Evolutionary conservation across 2,113 vertebrate genomes (phyloP).

Genomic region (Heptranchias perlo): DNA sequence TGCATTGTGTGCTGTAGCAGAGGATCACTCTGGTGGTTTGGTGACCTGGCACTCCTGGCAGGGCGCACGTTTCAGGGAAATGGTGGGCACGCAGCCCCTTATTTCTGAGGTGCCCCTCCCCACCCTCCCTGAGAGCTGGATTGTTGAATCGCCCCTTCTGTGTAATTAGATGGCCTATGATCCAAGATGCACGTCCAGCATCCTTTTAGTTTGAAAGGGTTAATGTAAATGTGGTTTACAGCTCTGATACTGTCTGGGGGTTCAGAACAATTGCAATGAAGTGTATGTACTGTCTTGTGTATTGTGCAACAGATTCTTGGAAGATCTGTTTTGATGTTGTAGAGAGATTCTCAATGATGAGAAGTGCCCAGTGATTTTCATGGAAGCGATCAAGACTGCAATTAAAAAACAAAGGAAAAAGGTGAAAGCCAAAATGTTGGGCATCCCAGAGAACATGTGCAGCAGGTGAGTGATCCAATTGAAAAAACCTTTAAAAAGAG

Average conservation of each 20-base stretch:
- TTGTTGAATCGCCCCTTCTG: not conserved
- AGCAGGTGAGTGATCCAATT: constrained; percentile 64
- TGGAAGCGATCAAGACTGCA: constrained; percentile 74
- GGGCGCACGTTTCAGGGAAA: not conserved
- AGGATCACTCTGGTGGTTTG: not conserved
- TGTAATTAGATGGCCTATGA: not conserved
- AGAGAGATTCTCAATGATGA: constrained; percentile 87
- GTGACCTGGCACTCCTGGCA: no score
- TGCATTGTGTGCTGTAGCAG: not conserved
- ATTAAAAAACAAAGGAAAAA: constrained; percentile 78
- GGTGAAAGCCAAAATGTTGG: constrained; percentile 94
- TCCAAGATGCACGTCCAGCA: not conserved
- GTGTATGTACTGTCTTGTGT: not conserved
- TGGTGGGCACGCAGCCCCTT: not conserved
- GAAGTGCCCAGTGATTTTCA: constrained; percentile 72
- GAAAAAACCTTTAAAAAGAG: not conserved
- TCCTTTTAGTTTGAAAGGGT: not conserved
- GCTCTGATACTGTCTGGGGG: not conserved
- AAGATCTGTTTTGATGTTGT: constrained; percentile 11
- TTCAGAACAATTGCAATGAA: not conserved
- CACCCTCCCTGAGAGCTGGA: not conserved
- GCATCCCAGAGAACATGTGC: constrained; percentile 62
- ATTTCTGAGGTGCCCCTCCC: not conserved
- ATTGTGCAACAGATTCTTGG: not conserved
- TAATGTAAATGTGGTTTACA: not conserved